Evolutionary conservation across 2,113 vertebrate genomes (phyloP), one percentile per base, ranked within the genome.

Genomic region (Cygnus buccinator): DNA sequence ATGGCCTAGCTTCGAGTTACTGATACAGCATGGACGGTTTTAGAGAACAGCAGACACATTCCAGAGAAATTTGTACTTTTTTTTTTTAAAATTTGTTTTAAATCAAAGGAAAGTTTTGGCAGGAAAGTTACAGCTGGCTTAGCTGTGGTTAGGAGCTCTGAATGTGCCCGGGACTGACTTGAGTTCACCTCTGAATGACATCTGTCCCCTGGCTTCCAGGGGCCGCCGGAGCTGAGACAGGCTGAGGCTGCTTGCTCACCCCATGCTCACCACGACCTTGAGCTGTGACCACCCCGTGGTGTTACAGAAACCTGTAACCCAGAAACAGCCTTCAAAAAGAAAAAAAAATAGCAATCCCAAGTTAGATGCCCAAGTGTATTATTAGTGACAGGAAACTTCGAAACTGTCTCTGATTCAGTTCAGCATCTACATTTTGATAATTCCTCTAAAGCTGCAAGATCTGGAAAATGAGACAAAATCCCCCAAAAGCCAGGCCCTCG

Each of bases 1-100:
- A 89, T 82, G 77, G 82, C 68, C 91, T 84, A 89, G 87, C 81
- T 93, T 75, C 39, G 52, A 78, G 66, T 72, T 72, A 55, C 77
- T 0, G 16, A 83, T 84, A 65, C 75, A 87, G 78, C 14, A 9
- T 5, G 48, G 85, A 74, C 28, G 44, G 76, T 58, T 78, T 75
- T n/a, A 74, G 84, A 75, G 82, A 89, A 67, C 11, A 78, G 65
- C 48, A 91, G 70, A 94, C 72, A 61, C 41, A 81, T 79, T 89
- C 90, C 90, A 70, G 66, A 78, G 77, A 93, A 92, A 90, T 44
- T 89, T 72, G 33, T 81, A 75, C 90, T 75, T 74, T 68, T 2
- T 79, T 67, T 18, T 16, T 7, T 1, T 20, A n/a, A n/a, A 41
- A 48, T 35, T 46, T 26, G 33, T 43, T 65, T 41, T 43, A 3